Conservation (phyloP, 2,888 invertebrate genomes). For the Melipona bicolor region DNA sequence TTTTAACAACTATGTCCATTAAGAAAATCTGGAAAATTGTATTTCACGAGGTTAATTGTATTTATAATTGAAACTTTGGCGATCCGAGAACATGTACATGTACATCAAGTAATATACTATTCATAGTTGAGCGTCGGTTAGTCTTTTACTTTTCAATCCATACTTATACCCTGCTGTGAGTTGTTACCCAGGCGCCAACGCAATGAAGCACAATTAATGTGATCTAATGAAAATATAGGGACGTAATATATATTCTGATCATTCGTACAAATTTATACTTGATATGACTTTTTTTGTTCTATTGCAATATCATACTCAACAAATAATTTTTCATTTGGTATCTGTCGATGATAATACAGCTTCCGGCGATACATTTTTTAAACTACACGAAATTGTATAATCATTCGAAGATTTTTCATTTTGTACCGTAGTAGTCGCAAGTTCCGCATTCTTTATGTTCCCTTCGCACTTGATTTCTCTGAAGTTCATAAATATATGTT, state of each 20-base stretch:
- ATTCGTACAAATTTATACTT: slow-evolving; percentile 77
- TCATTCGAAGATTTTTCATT: slow-evolving; percentile 63
- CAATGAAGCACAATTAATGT: slow-evolving; percentile 66
- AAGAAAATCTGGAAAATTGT: slow-evolving; percentile 42
- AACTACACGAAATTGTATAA: slow-evolving; percentile 42
- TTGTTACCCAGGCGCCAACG: slow-evolving; percentile 62
- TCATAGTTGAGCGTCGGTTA: slow-evolving; percentile 72
- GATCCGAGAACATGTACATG: slow-evolving; percentile 45
- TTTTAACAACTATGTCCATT: slow-evolving; percentile 45
- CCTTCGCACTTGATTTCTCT: slow-evolving; percentile 69
- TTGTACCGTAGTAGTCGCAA: slow-evolving; percentile 27
- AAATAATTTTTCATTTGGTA: slow-evolving; percentile 67
- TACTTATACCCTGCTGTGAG: slow-evolving; percentile 68
- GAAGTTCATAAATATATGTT: slow-evolving; percentile 15
- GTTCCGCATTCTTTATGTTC: slow-evolving; percentile 45
- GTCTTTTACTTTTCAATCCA: slow-evolving; percentile 55
- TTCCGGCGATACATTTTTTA: slow-evolving; percentile 57
- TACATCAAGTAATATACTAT: slow-evolving; percentile 72
- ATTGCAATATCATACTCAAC: slow-evolving; percentile 72
- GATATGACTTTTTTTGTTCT: slow-evolving; percentile 79
- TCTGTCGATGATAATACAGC: slow-evolving; percentile 55
- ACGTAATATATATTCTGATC: slow-evolving; percentile 73
- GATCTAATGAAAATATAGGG: slow-evolving; percentile 74
- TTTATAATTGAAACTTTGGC: slow-evolving; percentile 54
- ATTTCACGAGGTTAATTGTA: slow-evolving; percentile 47